These are phyloP conservation scores for Mus pahari DNA, from an alignment of 2,113 vertebrate species.

Conservation along the genomic window DNA sequence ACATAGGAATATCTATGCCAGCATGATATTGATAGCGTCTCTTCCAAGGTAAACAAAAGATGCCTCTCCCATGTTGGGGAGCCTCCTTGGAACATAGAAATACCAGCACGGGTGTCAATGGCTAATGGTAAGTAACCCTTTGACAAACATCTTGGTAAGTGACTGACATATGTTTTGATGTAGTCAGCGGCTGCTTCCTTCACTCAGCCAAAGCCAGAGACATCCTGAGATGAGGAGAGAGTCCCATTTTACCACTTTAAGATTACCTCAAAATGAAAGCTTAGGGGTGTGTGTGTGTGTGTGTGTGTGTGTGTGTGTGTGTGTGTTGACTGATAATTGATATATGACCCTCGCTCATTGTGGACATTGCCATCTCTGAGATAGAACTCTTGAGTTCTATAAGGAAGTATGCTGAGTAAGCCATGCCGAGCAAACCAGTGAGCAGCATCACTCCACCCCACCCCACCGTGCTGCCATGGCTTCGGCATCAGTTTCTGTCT, in stretches of 20 bases:
- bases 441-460: neutral
- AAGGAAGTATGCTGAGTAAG: neutral
- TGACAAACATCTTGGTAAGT: neutral
- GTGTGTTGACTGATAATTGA: neutral
- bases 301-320: neutral
- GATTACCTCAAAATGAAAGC: neutral
- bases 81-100: neutral
- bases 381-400: neutral
- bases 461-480: neutral
- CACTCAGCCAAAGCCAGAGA: neutral
- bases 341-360: neutral
- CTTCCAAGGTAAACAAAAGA: too few relatives aligned
- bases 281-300: neutral
- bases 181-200: neutral
- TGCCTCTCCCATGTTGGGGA: neutral
- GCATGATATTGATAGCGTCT: neutral
- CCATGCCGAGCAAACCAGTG: neutral
- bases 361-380: neutral
- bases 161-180: neutral
- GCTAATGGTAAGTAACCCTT: neutral
- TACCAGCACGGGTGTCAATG: neutral
- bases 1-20: neutral
- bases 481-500: neutral
- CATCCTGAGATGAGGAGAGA: neutral
- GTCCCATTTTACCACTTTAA: neutral